Base-by-base conservation (phyloP, 2,113 vertebrate species). In the Channa maculata region DNA sequence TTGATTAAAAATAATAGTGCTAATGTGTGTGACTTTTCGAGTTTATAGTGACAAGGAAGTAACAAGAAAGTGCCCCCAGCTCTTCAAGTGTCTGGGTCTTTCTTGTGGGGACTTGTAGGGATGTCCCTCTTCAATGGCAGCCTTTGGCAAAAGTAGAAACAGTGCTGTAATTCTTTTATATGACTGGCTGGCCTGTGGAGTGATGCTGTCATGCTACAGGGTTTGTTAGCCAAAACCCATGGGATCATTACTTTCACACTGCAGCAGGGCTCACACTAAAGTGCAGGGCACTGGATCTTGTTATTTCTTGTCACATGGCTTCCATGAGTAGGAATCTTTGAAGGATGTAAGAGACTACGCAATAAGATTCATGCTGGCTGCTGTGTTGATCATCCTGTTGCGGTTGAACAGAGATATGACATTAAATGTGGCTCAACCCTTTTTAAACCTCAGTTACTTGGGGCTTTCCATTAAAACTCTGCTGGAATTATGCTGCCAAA, bases 321-420 rank as follows among this genome's bases (percentile, higher is more conserved):
- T 88, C 71, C 65, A 68, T 43, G 69, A 77, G 72, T 50, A 24
- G 65, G 65, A 79, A 65, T 65, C 74, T 87, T 51, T 85, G 77
- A 86, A 88, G 81, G 82, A 88, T 89, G 82, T 80, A 78, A 83
- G 79, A 83, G 90, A 89, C 52, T 87, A 11, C 43, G n/a, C 75
- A 72, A 89, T 90, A 83, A 84, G 65, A 72, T 61, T 58, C 65
- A 66, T 50, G 65, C 61, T 70, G 63, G 43, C 77, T 66, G 68
- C 60, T 57, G n/a, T 41, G 39, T 68, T 59, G 65, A 89, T 91
- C 83, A 82, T 52, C 24, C 24, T 24, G 24, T 24, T 67, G 67
- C 54, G 48, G 66, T 80, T 57, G 65, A 84, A 62, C 77, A 65
- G 74, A 74, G 62, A 74, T 43, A 24, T 11, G 15, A 24, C 53